Base-by-base conservation (phyloP, 2,113 vertebrate species). In the Callocephalon fimbriatum region DNA sequence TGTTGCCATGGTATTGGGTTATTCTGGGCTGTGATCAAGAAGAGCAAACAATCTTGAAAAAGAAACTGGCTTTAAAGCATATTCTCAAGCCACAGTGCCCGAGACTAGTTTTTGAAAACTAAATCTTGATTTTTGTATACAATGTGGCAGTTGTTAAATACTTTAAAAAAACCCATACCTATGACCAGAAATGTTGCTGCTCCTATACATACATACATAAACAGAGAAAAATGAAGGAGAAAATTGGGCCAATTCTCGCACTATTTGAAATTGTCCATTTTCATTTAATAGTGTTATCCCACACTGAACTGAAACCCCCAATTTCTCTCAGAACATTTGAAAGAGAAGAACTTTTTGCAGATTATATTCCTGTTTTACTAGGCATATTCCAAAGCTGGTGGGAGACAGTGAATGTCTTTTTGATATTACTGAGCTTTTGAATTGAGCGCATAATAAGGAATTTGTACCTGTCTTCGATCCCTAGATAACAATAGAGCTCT, bases 1-100 rank as follows among this genome's bases (percentile, higher is more conserved):
- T 80, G 88, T 94, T 96, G 82, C 90, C 85, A 92, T 90, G 82
- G 85, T 67, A 59, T 95, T 94, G 82, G 37, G 42, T 90, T 94
- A 95, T 95, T 96, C 82, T 80, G 53, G 75, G 82, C 59, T 88
- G 11, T 62, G 75, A 94, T 96, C 71, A 93, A 90, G 87, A 73
- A 90, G 7, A 92, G 44, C 53, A 88, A 94, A 93, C 78, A 94
- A 92, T 92, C 67, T 94, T 93, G 50, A 80, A 80, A 82, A 90
- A 67, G 42, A 76, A 93, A 67, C 32, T 17, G 26, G 6, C 42
- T 90, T 93, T 86, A 42, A 94, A 93, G 56, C 5, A 31, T 45
- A 70, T 59, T 94, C 45, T 95, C 7, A 83, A 73, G 8, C 26
- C n/a, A 45, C 10, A 59, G 20, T 59, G 32, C 7, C 19, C 42